These are phyloP conservation scores for Neuroscelio doddi DNA, from an alignment of 2,888 invertebrate species.

Conservation along the genomic window DNA sequence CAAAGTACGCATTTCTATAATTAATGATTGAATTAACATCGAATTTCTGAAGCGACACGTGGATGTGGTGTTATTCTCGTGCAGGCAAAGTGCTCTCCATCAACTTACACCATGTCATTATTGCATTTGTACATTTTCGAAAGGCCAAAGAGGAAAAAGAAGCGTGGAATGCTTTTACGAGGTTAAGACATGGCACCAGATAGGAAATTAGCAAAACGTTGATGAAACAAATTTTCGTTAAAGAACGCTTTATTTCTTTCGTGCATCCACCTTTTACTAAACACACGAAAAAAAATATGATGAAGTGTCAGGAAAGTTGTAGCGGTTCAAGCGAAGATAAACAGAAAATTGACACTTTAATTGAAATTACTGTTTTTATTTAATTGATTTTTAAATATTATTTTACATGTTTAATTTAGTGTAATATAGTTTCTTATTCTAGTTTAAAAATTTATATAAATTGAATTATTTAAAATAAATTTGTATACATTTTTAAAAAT, in stretches of 20 bases:
- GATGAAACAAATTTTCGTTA: conserved; percentile 12
- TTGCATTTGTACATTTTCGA: conserved; percentile 15
- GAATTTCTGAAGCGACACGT: conserved; percentile 8
- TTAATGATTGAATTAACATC: conserved; percentile 1
- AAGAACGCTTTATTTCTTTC: no score
- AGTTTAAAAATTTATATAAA: no score
- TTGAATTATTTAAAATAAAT: no score
- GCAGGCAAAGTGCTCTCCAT: conserved; percentile 17
- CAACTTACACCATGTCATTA: conserved; percentile 6
- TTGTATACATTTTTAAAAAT: no score
- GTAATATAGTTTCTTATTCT: no score
- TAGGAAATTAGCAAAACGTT: conserved; percentile 21
- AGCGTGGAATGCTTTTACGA: conserved; percentile 33
- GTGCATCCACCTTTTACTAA: no score
- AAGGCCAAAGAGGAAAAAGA: conserved; percentile 20
- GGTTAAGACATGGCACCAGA: background rate
- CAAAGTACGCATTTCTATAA: conserved; percentile 2
- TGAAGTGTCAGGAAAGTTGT: no score
- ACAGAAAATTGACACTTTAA: no score
- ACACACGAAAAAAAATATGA: conserved; percentile 1
- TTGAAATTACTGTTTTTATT: no score
- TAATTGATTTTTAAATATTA: no score
- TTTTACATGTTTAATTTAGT: no score
- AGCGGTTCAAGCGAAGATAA: no score
- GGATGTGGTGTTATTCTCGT: conserved; percentile 12